A percentile compares a stretch with the other conserved stretches of the same genome.
These are phyloP conservation scores for Menidia beryllina DNA, from an alignment of 2,113 vertebrate species.

Conservation along the genomic window DNA sequence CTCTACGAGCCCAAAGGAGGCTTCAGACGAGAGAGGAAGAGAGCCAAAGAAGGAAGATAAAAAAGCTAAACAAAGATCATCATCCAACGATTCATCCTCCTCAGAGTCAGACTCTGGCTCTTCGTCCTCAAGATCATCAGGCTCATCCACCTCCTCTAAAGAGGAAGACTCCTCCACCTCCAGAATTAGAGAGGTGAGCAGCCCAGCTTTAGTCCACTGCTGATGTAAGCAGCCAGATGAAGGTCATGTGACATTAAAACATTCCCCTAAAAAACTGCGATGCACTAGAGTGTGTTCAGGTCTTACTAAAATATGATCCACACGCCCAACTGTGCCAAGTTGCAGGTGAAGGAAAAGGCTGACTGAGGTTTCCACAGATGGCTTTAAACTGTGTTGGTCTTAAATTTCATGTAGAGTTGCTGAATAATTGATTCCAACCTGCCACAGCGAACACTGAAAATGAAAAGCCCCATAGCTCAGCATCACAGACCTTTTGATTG, in stretches of 20 bases:
- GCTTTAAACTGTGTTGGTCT: too few relatives aligned
- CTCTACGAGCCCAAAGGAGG: slow-evolving; percentile 49
- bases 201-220: background rate
- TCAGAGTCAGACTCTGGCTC: slow-evolving; percentile 81
- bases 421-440: too few relatives aligned
- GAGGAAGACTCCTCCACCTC: slow-evolving; percentile 68
- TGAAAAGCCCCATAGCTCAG: too few relatives aligned
- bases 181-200: slow-evolving; percentile 74
- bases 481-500: too few relatives aligned
- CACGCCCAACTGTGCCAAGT: background rate
- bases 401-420: too few relatives aligned
- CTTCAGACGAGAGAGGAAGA: slow-evolving; percentile 39
- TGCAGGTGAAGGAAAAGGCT: background rate
- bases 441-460: too few relatives aligned
- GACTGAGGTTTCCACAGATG: too few relatives aligned
- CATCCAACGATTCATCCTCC: slow-evolving; percentile 77
- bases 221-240: slow-evolving; percentile 42
- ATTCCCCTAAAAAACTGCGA: background rate
- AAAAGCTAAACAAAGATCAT: slow-evolving; percentile 56
- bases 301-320: background rate
- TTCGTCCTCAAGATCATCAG: slow-evolving; percentile 78
- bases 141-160: slow-evolving; percentile 74
- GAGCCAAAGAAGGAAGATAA: slow-evolving; percentile 57
- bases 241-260: slow-evolving; percentile 56
- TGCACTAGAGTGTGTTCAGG: background rate